Conservation (phyloP, 1,140 invertebrate genomes). For the Drosophila trapezifrons region DNA sequence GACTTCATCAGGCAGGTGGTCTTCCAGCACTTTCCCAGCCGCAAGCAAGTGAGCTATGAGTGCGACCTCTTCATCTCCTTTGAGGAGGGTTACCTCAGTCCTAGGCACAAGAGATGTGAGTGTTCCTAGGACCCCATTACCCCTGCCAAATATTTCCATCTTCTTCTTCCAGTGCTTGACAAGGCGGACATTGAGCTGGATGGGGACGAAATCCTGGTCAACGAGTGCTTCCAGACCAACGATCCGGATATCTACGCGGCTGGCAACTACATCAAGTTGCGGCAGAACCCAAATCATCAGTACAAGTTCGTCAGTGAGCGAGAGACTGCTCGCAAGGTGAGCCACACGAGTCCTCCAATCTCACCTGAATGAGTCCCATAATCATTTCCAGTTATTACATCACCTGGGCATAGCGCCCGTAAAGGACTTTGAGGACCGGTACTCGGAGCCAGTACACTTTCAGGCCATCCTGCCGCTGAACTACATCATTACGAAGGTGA, state of each 20-base stretch:
- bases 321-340: conserved; percentile 62
- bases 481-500: conserved; percentile 64
- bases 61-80: conserved; percentile 73
- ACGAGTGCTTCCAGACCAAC: conserved; percentile 58
- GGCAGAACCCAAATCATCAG: conserved; percentile 54
- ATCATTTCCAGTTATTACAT: conserved; percentile 46
- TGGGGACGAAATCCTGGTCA: conserved; percentile 31
- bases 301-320: conserved; percentile 39
- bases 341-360: background rate
- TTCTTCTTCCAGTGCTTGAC: conserved; percentile 18
- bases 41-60: conserved; percentile 9
- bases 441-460: conserved; percentile 43
- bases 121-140: background rate
- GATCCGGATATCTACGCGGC: conserved; percentile 69
- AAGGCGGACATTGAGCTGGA: conserved; percentile 5
- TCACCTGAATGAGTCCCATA: background rate
- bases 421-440: conserved; percentile 42
- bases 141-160: no score
- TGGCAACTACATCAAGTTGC: conserved; percentile 48
- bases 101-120: conserved; percentile 22
- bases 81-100: conserved; percentile 36
- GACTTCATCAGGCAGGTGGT: conserved; percentile 52
- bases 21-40: conserved; percentile 33
- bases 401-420: conserved; percentile 18
- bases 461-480: conserved; percentile 55